A percentile compares a stretch with the other conserved stretches of the same genome.
These are phyloP conservation scores for Beris morrisii DNA, from an alignment of 2,888 invertebrate genomes.

Conservation along the genomic window DNA sequence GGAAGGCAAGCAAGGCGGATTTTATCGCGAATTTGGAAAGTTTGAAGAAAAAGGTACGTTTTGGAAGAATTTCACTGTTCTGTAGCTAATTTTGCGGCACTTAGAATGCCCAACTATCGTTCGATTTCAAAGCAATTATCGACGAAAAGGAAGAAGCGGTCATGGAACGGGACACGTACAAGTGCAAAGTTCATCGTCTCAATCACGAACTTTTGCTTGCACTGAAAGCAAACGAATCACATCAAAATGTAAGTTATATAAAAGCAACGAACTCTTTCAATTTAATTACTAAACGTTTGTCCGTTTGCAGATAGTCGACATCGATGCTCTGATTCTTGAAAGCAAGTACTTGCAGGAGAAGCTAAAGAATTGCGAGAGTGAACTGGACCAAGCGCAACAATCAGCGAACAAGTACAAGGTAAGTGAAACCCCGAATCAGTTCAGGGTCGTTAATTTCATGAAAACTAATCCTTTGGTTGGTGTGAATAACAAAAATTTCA, in stretches of 20 bases:
- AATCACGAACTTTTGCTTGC: conserved; percentile 78
- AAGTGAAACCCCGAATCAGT: conserved; percentile 37
- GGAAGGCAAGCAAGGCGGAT: conserved; percentile 53
- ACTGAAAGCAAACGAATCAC: conserved; percentile 56
- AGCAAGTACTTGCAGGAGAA: conserved; percentile 84
- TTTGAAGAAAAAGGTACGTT: conserved; percentile 49
- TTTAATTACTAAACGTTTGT: conserved; percentile 2
- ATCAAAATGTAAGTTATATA: conserved; percentile 46
- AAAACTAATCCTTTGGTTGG: background rate
- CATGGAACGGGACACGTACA: conserved; percentile 79
- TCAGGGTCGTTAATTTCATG: background rate
- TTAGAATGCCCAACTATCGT: conserved; percentile 72
- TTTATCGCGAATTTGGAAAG: conserved; percentile 54
- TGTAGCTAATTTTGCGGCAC: background rate
- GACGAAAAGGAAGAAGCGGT: conserved; percentile 85
- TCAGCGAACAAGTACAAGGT: conserved; percentile 77
- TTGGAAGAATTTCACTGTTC: background rate
- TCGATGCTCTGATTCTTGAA: conserved; percentile 78
- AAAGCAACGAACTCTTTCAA: background rate
- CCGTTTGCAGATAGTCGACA: conserved; percentile 63
- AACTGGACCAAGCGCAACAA: conserved; percentile 73
- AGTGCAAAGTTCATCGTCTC: conserved; percentile 78
- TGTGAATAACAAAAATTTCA: conserved; percentile 45
- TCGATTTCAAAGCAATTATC: conserved; percentile 74
- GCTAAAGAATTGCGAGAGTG: conserved; percentile 75